phyloP scores from a whole-genome alignment of 2,888 invertebrate genomes.

The Agrotis puta region DNA sequence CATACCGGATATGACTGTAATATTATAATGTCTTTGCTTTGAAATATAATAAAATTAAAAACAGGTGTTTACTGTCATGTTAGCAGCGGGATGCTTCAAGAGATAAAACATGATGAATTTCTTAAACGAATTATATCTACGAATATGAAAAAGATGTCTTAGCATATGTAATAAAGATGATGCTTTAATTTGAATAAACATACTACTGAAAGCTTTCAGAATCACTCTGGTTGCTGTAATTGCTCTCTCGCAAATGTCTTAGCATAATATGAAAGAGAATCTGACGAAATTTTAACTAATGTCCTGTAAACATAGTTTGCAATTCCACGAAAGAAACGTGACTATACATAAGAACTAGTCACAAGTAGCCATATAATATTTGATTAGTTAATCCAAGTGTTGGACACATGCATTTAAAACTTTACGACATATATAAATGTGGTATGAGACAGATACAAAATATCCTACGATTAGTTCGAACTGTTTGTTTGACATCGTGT shows the following conservation, averaged over 20 bases:
- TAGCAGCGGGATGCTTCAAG: constrained; percentile 12
- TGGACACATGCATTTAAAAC: constrained; percentile 52
- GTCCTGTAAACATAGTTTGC: constrained; percentile 9
- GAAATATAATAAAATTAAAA: constrained; percentile 73
- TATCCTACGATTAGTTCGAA: constrained; percentile 72
- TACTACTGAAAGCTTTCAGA: not conserved
- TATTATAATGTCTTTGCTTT: constrained; percentile 69
- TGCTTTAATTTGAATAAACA: not conserved
- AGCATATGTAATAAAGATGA: not conserved
- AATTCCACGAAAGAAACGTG: constrained; percentile 43
- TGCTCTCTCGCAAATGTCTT: not conserved
- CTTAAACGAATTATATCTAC: not conserved
- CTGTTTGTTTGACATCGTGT: constrained; percentile 74
- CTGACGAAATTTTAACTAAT: constrained; percentile 30
- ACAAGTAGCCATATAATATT: constrained; percentile 45
- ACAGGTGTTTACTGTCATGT: constrained; percentile 51
- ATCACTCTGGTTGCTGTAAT: not conserved
- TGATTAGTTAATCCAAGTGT: constrained; percentile 49
- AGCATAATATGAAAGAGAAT: constrained; percentile 23
- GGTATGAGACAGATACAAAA: constrained; percentile 65
- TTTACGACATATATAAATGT: constrained; percentile 50
- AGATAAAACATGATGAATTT: constrained; percentile 27
- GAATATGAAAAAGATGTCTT: not conserved
- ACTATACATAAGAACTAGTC: constrained; percentile 46
- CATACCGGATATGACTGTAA: constrained; percentile 69